phyloP scores from a whole-genome alignment of 2,797 vertebrate genomes.

The Gallinago solitaria region DNA sequence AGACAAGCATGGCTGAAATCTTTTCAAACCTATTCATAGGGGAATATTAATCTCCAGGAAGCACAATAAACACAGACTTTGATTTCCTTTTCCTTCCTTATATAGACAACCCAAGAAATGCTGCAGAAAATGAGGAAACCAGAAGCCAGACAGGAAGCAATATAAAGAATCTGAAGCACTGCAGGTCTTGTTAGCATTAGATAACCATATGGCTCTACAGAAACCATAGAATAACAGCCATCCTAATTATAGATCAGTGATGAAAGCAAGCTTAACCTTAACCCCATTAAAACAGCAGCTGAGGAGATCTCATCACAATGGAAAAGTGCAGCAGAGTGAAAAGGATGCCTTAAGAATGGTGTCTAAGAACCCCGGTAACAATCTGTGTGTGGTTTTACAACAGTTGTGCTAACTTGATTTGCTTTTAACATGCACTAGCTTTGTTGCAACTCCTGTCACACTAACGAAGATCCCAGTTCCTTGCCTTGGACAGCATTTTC shows the following conservation, averaged over 20 bases:
- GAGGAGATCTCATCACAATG: background rate
- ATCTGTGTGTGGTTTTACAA: background rate
- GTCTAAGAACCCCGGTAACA: background rate
- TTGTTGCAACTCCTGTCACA: background rate
- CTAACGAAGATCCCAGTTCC: background rate
- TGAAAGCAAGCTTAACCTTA: constrained; percentile 50
- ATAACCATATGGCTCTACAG: constrained; percentile 50
- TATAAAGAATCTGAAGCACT: constrained; percentile 36
- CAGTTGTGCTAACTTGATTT: background rate
- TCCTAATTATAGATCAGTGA: constrained; percentile 55
- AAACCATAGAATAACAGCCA: constrained; percentile 29
- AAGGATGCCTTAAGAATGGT: background rate
- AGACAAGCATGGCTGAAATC: constrained; percentile 16
- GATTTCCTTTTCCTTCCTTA: constrained; percentile 58
- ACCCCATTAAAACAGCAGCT: constrained; percentile 23
- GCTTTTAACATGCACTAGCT: background rate
- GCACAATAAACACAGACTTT: constrained; percentile 58
- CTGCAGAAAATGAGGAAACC: constrained; percentile 59
- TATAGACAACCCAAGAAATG: constrained; percentile 25
- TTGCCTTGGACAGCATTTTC: background rate
- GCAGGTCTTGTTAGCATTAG: constrained; percentile 49
- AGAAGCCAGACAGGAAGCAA: constrained; percentile 60
- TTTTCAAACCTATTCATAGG: constrained; percentile 26
- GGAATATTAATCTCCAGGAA: constrained; percentile 59
- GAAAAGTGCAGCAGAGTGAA: background rate